Evolutionary conservation across 2,888 invertebrate species (phyloP), one percentile per base, ranked within the genome.

Genomic region (Seira ritae): DNA sequence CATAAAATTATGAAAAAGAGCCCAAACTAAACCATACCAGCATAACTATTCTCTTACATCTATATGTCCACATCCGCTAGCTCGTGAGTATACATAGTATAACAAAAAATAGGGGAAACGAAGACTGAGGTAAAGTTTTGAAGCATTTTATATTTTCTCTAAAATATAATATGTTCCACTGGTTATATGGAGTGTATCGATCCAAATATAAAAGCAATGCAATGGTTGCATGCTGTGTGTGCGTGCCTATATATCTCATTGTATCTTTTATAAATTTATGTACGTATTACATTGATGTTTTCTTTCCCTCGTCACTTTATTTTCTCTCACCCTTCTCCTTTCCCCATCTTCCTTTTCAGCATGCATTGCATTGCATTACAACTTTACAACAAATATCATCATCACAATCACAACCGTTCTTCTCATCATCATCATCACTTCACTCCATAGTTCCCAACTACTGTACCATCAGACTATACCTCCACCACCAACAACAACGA

Each of bases 301-400:
- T 19, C 66, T 22, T 4, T 66, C 12, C 23, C 15, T 66, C 12
- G 20, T 1, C 60, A 12, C 46, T 65, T 17, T 66, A 22, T n/a
- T 31, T 15, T 62, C 1, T 66, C 22, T 66, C 24, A 50, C 60
- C 20, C 22, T 72, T 20, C 20, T 17, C 1, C 20, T 20, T 79
- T 67, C 72, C 31, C 67, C 72, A 55, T 78, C 50, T 42, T 50
- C 10, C 10, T 71, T 71, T 77, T 67, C 24, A 67, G 15, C 22
- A 37, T 69, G 69, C 20, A 12, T 12, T 24, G 20, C 19, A 42
- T 46, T 12, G 60, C 23, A 69, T 12, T 55, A n/a, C 19, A 66
- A 60, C 46, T 65, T 67, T 46, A 67, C 31, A 46, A 68, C 42
- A 42, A 42, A 42, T 42, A 42, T 67, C 70, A 20, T 17, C 60